These are phyloP conservation scores for Zygothrica quintamaculata DNA, from an alignment of 2,888 invertebrate genomes.

Conservation along the genomic window DNA sequence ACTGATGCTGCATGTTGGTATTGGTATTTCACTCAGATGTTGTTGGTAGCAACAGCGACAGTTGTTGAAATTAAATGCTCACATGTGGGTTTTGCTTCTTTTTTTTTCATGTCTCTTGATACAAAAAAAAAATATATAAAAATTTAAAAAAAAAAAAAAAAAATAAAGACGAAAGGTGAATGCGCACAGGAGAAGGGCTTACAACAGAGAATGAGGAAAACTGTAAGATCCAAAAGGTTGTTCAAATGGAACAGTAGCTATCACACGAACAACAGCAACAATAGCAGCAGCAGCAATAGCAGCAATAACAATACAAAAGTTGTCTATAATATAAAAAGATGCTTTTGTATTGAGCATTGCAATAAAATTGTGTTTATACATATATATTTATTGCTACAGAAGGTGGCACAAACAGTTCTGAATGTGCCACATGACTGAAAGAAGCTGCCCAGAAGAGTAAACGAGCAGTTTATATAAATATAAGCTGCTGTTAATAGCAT, in stretches of 20 bases:
- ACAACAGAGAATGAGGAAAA: constrained; percentile 1
- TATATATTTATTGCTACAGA: constrained; percentile 41
- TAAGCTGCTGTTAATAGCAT: no score
- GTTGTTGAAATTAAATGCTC: constrained; percentile 83
- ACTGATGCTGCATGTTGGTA: constrained; percentile 42
- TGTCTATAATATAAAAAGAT: constrained; percentile 51
- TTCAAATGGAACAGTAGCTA: constrained; percentile 50
- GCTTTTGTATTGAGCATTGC: constrained; percentile 40
- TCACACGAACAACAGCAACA: constrained; percentile 9
- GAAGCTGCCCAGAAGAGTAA: no score
- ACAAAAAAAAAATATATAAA: constrained; percentile 6
- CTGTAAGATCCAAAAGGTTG: constrained; percentile 21
- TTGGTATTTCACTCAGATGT: constrained; percentile 68
- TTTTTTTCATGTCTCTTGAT: constrained; percentile 54
- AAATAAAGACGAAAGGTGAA: constrained; percentile 33
- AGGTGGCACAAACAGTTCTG: background rate
- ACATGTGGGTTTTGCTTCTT: constrained; percentile 83
- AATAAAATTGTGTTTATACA: constrained; percentile 46
- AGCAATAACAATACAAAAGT: constrained; percentile 16
- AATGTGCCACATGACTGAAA: no score
- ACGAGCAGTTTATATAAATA: no score
- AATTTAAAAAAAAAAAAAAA: constrained; percentile 11
- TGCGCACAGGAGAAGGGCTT: constrained; percentile 2
- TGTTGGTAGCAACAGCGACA: constrained; percentile 70
- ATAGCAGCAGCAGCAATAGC: constrained; percentile 11